Evolutionary conservation across 2,113 vertebrate genomes (phyloP), one percentile per base, ranked within the genome.

Genomic region (Epinephelus moara): DNA sequence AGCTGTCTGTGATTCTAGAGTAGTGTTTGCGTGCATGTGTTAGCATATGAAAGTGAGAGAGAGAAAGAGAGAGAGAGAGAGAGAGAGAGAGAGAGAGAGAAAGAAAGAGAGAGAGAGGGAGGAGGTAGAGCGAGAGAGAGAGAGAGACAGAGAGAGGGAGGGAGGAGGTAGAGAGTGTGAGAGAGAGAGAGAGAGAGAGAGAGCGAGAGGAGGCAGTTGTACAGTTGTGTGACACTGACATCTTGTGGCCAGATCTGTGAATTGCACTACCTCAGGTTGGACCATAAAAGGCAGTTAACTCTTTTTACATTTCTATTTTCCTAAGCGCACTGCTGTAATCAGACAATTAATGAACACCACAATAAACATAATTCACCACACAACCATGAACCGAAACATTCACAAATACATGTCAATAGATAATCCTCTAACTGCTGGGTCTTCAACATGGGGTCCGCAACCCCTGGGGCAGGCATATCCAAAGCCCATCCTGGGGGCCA

Each of bases 211-310:
- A 6, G 17, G n/a, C 6, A 49, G 64, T 4, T 2, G 6, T 25
- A 76, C 15, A 75, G 67, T 47, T 89, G 82, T 91, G 25, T 21
- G 81, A 91, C 82, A 88, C 82, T 90, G 94, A 90, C 93, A 90
- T 88, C 92, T 85, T 84, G 89, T 89, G 93, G 79, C n/a, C 59
- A 63, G 10, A 70, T 70, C 14, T 17, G 45, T 9, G 42, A 86
- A 72, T n/a, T 68, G 9, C 6, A 2, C 30, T 10, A 37, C 3
- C 15, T 52, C 6, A 53, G n/a, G 4, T 25, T 40, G 1, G 23
- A 60, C 18, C 14, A 30, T 47, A 15, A 55, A 2, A n/a, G 4
- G 4, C 21, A 19, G 21, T 4, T 21, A 27, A 40, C 18, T 50
- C 40, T 18, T 59, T 9, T 68, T 15, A 33, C 18, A 12, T 67